These are phyloP conservation scores for Ceyx margarethae DNA, from an alignment of 2,113 vertebrate species.

Conservation along the genomic window DNA sequence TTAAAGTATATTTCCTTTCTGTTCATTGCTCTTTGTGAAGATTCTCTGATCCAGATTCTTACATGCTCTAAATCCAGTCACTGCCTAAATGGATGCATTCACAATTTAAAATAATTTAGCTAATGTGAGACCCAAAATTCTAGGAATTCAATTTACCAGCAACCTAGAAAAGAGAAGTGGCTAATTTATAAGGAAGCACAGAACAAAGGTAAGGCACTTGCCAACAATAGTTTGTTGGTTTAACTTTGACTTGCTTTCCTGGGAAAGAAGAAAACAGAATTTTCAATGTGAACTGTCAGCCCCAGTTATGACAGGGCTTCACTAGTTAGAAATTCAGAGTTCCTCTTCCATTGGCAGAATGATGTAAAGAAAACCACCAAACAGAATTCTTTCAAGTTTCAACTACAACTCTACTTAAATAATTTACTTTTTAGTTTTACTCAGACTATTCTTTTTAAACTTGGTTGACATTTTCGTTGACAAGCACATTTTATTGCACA, in stretches of 20 bases:
- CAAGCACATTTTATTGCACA: conserved; percentile 76
- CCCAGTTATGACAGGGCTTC: conserved; percentile 78
- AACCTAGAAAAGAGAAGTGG: conserved; percentile 56
- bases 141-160: conserved; percentile 48
- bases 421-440: conserved; percentile 85
- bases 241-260: conserved; percentile 83
- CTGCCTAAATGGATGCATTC: not conserved
- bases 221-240: conserved; percentile 82
- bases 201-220: conserved; percentile 76
- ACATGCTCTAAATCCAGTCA: not conserved
- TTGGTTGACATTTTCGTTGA: conserved; percentile 80
- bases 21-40: not conserved
- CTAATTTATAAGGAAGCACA: conserved; percentile 73
- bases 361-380: conserved; percentile 80
- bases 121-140: conserved; percentile 13
- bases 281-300: conserved; percentile 86
- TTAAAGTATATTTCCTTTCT: not conserved
- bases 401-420: conserved; percentile 84
- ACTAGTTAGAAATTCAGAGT: conserved; percentile 76
- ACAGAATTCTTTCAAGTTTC: conserved; percentile 84
- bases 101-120: not conserved
- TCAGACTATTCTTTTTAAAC: conserved; percentile 81
- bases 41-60: not conserved
- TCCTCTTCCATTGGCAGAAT: conserved; percentile 73
- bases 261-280: conserved; percentile 85